Evolutionary conservation across 2,888 invertebrate genomes (phyloP), one percentile per base, ranked within the genome.

Genomic region (Nephrotoma guestfalica): DNA sequence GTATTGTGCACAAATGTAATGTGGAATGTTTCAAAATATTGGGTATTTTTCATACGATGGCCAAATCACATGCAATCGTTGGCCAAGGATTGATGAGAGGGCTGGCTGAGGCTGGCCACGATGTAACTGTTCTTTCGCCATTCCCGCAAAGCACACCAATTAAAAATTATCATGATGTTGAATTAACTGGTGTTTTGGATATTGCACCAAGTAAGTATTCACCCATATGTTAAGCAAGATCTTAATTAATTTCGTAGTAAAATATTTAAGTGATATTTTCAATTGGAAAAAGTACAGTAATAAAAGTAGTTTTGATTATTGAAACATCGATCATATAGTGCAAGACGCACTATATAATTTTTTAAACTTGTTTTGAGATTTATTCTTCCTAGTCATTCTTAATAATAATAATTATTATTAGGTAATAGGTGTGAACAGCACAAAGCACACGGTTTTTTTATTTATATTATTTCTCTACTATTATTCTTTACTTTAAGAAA

Each of bases 81-180:
- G 90, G 90, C 0, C 89, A 90, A 4, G 88, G 90, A 0, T 86
- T 91, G 86, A 89, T 91, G 87, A 71, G 30, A 9, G 71, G 71
- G 4, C 30, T 71, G 9, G 71, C 71, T 30, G 71, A 71, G 30
- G 71, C 71, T 71, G 71, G 71, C 0, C 71, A 71, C 30, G 71
- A 71, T 9, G 71, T 71, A 4, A 71, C 71, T 89, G 71, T 71
- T 71, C 2, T 71, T 7, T 89, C 90, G 5, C 88, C 90, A 11
- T 90, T 89, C 88, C 90, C 90, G 2, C 89, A 89, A 47, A 89
- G 89, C 84, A 88, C 89, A 0, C 89, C 89, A 0, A 42, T 90
- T 0, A 88, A 88, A 41, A 90, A 90, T 86, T 89, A 89, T 86
- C 88, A 88, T 0, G 88, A 89, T 83, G 87, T 88, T 2, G 45